Percentiles rank a stretch among this genome's conserved stretches.
Conservation (phyloP, 2,888 invertebrate genomes). For the Campopleginae sp. region DNA sequence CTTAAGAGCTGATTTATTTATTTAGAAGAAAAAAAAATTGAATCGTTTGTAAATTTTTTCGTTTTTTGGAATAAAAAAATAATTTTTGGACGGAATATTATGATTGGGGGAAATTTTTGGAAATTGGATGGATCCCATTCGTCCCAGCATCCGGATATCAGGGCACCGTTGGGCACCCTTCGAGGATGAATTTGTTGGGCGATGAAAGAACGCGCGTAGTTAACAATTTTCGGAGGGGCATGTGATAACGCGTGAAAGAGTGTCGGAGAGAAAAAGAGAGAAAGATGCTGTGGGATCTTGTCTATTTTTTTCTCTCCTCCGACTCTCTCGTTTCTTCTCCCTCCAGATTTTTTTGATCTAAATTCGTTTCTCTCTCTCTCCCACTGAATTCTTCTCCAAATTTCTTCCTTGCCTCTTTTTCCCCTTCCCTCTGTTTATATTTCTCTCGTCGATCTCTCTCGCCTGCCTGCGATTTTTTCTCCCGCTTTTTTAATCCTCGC, state of each 20-base stretch:
- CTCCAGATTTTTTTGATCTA: constrained; percentile 35
- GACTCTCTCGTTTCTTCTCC: background rate
- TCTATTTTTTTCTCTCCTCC: constrained; percentile 6
- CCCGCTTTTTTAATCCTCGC: background rate
- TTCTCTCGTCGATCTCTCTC: constrained; percentile 45
- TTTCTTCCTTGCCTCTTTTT: constrained; percentile 39
- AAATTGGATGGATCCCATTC: too few relatives aligned
- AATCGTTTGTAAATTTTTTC: background rate
- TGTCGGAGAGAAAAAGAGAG: constrained; percentile 24
- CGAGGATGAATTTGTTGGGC: constrained; percentile 74
- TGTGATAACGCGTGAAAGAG: constrained; percentile 53
- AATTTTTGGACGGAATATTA: background rate
- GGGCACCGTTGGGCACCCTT: constrained; percentile 69
- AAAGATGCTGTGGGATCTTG: constrained; percentile 26
- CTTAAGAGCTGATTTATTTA: too few relatives aligned
- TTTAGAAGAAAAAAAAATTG: too few relatives aligned
- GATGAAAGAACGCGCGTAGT: constrained; percentile 75
- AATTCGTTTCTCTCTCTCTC: background rate
- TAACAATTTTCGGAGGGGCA: constrained; percentile 75
- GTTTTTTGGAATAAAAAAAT: background rate
- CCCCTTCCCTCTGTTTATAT: background rate
- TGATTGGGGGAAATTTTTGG: background rate
- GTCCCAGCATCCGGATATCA: constrained; percentile 45
- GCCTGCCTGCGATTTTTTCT: constrained; percentile 3
- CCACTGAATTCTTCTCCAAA: background rate